Percentiles rank a stretch among this genome's conserved stretches.
Evolutionary conservation across 2,113 vertebrate genomes (phyloP).

Genomic region (Datnioides undecimradiatus): DNA sequence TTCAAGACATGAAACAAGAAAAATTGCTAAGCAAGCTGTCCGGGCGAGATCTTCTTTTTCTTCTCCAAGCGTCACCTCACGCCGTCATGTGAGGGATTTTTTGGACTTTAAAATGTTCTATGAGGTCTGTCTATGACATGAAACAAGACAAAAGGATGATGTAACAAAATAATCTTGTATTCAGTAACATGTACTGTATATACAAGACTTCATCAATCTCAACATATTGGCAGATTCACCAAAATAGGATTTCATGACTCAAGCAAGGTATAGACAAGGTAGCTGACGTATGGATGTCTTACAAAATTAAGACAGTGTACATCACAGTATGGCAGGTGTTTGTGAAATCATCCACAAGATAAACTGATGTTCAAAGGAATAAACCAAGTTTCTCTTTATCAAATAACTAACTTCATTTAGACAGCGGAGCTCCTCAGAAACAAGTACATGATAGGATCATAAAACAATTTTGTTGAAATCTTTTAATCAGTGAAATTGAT

Average conservation of each 20-base stretch:
- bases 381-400: no score
- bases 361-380: no score
- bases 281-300: background rate
- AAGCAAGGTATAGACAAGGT: no score
- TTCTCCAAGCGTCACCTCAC: no score
- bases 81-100: background rate
- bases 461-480: background rate
- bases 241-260: background rate
- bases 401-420: no score
- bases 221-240: background rate
- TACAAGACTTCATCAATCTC: background rate
- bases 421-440: no score
- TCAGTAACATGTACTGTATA: conserved; percentile 1
- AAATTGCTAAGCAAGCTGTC: background rate
- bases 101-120: background rate
- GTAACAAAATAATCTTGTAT: background rate
- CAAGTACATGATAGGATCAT: background rate
- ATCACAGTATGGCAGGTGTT: background rate
- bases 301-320: background rate
- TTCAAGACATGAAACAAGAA: conserved; percentile 29
- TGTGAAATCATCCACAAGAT: background rate
- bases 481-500: background rate
- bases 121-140: background rate
- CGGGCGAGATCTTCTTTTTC: background rate
- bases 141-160: conserved; percentile 11